These are phyloP conservation scores for Hirtodrosophila duncani DNA, from an alignment of 2,888 invertebrate species.

Conservation along the genomic window DNA sequence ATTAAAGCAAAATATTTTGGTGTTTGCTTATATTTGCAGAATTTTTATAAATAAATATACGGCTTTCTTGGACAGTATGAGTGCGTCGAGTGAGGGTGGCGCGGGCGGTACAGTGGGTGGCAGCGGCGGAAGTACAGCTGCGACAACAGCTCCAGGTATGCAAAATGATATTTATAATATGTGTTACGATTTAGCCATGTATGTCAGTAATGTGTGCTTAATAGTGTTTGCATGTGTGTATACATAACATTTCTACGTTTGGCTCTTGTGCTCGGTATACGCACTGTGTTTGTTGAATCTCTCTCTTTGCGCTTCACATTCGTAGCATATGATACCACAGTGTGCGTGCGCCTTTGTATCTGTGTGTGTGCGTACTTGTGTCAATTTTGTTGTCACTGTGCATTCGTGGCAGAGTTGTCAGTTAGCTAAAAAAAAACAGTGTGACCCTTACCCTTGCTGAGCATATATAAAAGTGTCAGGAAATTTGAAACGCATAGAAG, in stretches of 20 bases:
- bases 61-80: constrained; percentile 67
- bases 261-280: constrained; percentile 43
- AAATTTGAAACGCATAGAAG: no score
- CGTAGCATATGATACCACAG: constrained; percentile 40
- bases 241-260: constrained; percentile 52
- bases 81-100: constrained; percentile 63
- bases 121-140: constrained; percentile 59
- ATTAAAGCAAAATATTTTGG: neutral
- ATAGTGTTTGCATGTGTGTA: constrained; percentile 50
- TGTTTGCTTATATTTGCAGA: constrained; percentile 12
- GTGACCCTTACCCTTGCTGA: no score
- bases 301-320: constrained; percentile 38
- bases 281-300: constrained; percentile 49
- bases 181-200: constrained; percentile 14
- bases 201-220: constrained; percentile 19
- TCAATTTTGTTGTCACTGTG: constrained; percentile 60
- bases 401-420: constrained; percentile 62
- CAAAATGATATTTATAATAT: constrained; percentile 30
- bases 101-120: constrained; percentile 60
- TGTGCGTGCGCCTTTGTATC: constrained; percentile 6
- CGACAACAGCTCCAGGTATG: constrained; percentile 68
- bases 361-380: constrained; percentile 34
- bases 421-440: neutral
- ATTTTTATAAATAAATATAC: constrained; percentile 50
- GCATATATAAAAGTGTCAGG: no score